Conservation (phyloP, 2,888 invertebrate genomes). For the Tetragonisca angustula region DNA sequence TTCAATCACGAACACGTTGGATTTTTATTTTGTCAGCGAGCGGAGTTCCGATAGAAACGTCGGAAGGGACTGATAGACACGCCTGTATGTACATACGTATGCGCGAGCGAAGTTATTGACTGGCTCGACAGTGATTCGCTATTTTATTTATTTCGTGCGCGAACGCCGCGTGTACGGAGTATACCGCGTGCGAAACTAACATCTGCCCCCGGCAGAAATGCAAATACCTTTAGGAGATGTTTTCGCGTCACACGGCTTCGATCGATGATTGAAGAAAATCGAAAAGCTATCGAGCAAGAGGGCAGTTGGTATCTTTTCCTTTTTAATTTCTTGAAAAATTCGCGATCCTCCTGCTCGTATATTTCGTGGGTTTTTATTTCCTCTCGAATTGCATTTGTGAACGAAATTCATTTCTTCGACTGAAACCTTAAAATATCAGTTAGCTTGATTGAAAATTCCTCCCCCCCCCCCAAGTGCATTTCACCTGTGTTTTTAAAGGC, state of each 20-base stretch:
- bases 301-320: too few species aligned
- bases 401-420: too few species aligned
- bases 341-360: too few species aligned
- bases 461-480: too few species aligned
- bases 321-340: too few species aligned
- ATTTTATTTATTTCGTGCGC: slow-evolving; percentile 31
- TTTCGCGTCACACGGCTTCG: not conserved
- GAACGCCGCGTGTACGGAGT: not conserved
- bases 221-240: slow-evolving; percentile 21
- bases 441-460: too few species aligned
- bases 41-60: not conserved
- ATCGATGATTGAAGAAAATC: slow-evolving; percentile 24
- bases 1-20: too few species aligned
- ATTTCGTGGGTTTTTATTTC: too few species aligned
- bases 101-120: slow-evolving; percentile 21
- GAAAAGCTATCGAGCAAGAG: not conserved
- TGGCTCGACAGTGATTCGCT: slow-evolving; percentile 7
- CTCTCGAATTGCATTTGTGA: too few species aligned
- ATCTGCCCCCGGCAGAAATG: slow-evolving; percentile 31
- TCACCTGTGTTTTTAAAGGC: too few species aligned
- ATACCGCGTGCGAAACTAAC: slow-evolving; percentile 35
- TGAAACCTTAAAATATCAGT: too few species aligned
- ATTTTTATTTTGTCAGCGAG: not conserved
- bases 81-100: not conserved
- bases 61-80: not conserved